Evolutionary conservation across 2,113 vertebrate species (phyloP), one percentile per base, ranked within the genome.

Genomic region (Zapus hudsonius): DNA sequence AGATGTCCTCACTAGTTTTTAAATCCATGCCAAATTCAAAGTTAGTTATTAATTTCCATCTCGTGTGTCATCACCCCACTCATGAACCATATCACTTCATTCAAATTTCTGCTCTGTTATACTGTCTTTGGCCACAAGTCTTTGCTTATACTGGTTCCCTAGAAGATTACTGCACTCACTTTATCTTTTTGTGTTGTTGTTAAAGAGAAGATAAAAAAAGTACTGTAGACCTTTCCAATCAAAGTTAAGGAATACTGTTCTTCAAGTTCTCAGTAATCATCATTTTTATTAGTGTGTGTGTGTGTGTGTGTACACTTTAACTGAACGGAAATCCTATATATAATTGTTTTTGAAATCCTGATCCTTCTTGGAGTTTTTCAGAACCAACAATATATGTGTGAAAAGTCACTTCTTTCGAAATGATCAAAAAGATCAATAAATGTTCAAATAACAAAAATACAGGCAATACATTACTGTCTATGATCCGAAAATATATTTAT

Each of bases 301-400:
- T 64, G 27, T 76, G 84, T 76, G n/a, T n/a, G n/a, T n/a, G n/a
- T n/a, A n/a, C n/a, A n/a, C 57, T 83, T 94, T 63, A 31, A 80
- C 38, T 84, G 84, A 70, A 31, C 55, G 44, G 57, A 80, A 16
- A 83, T 4, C 25, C 2, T 36, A 67, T 40, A 64, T 75, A 22
- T 5, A 59, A 84, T 86, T 75, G 22, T 31, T 55, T 84, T 67
- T 92, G 44, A n/a, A 72, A 44, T 55, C 64, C 27, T 80, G n/a
- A 67, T 89, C 19, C 12, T 1, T 76, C 22, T n/a, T 76, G 8
- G 29, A 38, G 55, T 64, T 92, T 85, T 93, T 87, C 63, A 40
- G 16, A 88, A 78, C 76, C 15, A 55, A 72, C 11, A 57, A 5
- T 76, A 72, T 72, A 63, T 84, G 84, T 63, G 57, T 81, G 70